Conservation (phyloP, 1,140 invertebrate species). For the Adoxophyes honmai region DNA sequence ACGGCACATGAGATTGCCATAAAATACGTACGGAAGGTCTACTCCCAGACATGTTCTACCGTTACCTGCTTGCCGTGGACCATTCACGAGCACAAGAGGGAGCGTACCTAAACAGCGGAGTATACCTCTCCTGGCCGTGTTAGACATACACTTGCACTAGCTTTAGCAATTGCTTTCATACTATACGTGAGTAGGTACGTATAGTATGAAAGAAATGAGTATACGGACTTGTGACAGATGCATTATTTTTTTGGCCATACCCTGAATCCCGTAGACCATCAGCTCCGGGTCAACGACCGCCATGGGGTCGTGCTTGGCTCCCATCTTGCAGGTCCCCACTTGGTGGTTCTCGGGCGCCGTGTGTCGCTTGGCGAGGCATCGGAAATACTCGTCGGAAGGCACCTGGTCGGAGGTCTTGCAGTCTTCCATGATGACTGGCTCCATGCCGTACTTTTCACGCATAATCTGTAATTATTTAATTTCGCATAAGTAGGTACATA, state of each 20-base stretch:
- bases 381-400: slow-evolving; percentile 78
- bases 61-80: no score
- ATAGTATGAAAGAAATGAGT: no score
- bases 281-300: slow-evolving; percentile 79
- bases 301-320: slow-evolving; percentile 71
- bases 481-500: no score
- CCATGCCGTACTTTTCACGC: slow-evolving; percentile 83
- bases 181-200: no score
- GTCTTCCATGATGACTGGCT: slow-evolving; percentile 80
- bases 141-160: no score
- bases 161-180: no score
- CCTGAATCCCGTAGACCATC: slow-evolving; percentile 77
- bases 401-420: slow-evolving; percentile 81
- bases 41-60: no score
- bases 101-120: no score
- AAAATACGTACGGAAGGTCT: no score
- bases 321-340: slow-evolving; percentile 85
- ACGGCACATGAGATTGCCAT: no score
- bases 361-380: slow-evolving; percentile 73
- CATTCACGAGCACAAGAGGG: no score
- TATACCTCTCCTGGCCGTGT: no score
- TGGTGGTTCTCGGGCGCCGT: slow-evolving; percentile 80
- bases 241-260: slow-evolving; percentile 24
- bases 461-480: slow-evolving; percentile 61
- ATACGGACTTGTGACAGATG: background rate